Evolutionary conservation across 2,113 vertebrate genomes (phyloP), one percentile per base, ranked within the genome.

Genomic region (Cichladusa arquata): DNA sequence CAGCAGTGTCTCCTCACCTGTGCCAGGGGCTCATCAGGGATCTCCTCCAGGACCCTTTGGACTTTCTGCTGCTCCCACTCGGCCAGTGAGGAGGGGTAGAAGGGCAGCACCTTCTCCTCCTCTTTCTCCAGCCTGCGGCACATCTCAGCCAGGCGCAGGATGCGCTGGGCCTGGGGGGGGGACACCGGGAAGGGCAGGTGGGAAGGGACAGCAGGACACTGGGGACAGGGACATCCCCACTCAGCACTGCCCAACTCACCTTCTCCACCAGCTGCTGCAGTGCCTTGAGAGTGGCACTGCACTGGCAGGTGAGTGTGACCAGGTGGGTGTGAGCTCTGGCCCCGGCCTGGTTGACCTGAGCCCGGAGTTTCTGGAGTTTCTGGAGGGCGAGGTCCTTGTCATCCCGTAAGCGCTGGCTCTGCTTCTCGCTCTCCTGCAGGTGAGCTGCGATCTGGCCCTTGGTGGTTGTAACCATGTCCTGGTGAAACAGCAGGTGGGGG

Each of bases 81-180:
- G 1, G 51, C 96, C 88, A 99, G 77, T 0, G 92, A 97, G 48
- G 98, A 98, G 2, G 84, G 42, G 80, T 98, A 98, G 96, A 99
- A 99, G 4, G 98, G 99, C 81, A 99, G 93, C 51, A 99, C 98
- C 83, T 99, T 99, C 95, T 99, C 98, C 85, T 98, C 98, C 73
- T 99, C 98, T 0, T 98, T 98, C 96, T 99, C 98, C 91, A 98
- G 93, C 92, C 97, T 98, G 61, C 98, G 97, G 88, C 98, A 99
- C 97, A 98, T 97, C 96, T 99, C 98, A 9, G 98, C 97, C 93
- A 98, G 93, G 71, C 97, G 96, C 62, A 99, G 95, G 85, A 99
- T 65, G 40, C 95, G 96, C 88, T 98, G 98, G 33, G 98, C 98
- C 98, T 99, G 86, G 65, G 19, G 9, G n/a, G 3, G 3, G 18